phyloP scores from a whole-genome alignment of 2,113 vertebrate species.

The Vulpes vulpes region DNA sequence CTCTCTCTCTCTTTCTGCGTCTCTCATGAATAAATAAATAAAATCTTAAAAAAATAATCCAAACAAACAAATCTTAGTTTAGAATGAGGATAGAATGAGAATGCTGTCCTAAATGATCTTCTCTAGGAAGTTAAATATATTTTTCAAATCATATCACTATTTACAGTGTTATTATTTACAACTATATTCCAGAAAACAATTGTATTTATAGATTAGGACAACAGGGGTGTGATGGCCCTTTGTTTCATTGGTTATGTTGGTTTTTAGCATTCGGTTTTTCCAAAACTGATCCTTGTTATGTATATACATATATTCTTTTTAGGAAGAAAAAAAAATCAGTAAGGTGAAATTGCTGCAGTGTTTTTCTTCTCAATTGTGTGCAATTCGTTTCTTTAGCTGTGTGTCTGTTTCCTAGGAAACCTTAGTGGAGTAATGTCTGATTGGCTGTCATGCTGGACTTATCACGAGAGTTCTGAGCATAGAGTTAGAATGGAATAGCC shows the following conservation, averaged over 20 bases:
- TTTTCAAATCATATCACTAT: background rate
- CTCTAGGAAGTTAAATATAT: background rate
- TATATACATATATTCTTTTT: background rate
- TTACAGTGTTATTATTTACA: background rate
- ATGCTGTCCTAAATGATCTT: background rate
- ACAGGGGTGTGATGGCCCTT: background rate
- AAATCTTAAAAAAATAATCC: too few relatives aligned
- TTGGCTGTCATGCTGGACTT: constrained; percentile 82
- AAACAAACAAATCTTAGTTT: background rate
- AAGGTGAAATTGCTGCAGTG: constrained; percentile 66
- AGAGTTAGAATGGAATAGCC: constrained; percentile 73
- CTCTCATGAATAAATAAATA: too few relatives aligned
- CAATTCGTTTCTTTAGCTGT: constrained; percentile 76
- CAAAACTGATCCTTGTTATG: background rate
- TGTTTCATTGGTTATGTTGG: background rate
- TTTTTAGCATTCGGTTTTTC: background rate
- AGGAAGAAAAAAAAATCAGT: constrained; percentile 55
- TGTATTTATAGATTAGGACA: background rate
- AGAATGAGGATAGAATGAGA: background rate
- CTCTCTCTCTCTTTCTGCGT: too few relatives aligned
- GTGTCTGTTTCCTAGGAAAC: constrained; percentile 87
- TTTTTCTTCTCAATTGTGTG: constrained; percentile 58
- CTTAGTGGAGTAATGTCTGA: constrained; percentile 69
- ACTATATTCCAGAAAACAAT: background rate
- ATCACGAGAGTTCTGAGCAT: constrained; percentile 80